Conservation (phyloP, 2,888 invertebrate genomes). For the Pseudeuparius sepicola region DNA sequence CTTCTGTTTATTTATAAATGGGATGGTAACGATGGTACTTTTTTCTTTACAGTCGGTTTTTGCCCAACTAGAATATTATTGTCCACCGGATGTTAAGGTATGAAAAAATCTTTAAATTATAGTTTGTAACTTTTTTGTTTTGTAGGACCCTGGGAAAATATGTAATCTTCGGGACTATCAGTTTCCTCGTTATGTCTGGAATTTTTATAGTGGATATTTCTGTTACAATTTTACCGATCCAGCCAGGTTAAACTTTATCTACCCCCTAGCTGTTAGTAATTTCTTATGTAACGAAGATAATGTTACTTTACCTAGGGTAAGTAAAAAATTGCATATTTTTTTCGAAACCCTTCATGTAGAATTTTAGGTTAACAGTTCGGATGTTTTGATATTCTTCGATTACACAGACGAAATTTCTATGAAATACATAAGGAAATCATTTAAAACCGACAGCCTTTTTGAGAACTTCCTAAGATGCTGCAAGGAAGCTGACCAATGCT, state of each 20-base stretch:
- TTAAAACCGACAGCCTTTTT: conserved; percentile 26
- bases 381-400: conserved; percentile 19
- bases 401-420: conserved; percentile 20
- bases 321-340: conserved; percentile 9
- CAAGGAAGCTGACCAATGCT: conserved; percentile 31
- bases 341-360: conserved; percentile 8
- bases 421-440: conserved; percentile 26
- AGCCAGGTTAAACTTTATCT: conserved; percentile 20
- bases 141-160: conserved; percentile 12
- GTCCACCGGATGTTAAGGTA: no score
- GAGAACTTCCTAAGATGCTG: conserved; percentile 31
- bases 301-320: conserved; percentile 21
- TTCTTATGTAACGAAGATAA: not conserved
- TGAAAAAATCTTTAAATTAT: no score
- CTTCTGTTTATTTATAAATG: no score
- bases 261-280: conserved; percentile 11
- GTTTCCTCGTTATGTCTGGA: conserved; percentile 19
- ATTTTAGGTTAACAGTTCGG: conserved; percentile 21
- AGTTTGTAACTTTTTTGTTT: no score
- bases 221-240: conserved; percentile 27
- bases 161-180: conserved; percentile 12
- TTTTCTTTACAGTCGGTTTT: no score
- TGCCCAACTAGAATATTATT: no score
- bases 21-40: no score
- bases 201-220: conserved; percentile 23